phyloP scores from a whole-genome alignment of 2,888 invertebrate species.

The Schizotus pectinicornis region DNA sequence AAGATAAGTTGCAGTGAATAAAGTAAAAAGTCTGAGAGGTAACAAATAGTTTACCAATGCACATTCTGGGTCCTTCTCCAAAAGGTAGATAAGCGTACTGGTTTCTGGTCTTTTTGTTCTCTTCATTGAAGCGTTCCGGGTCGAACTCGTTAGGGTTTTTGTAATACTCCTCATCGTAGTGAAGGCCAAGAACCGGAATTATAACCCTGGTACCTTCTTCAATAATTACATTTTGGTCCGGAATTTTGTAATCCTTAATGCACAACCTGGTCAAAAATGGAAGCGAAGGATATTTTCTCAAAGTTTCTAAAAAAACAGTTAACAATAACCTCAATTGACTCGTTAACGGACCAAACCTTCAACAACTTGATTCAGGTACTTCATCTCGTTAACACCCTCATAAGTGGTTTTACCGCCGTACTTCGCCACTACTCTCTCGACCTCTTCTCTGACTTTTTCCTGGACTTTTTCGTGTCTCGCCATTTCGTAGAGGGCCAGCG shows the following conservation, averaged over 20 bases:
- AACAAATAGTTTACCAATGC: conserved; percentile 35
- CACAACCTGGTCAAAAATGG: conserved; percentile 33
- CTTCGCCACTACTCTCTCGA: conserved; percentile 29
- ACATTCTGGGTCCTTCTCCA: conserved; percentile 44
- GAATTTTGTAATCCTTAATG: conserved; percentile 38
- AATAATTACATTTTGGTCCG: conserved; percentile 34
- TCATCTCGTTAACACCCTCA: conserved; percentile 35
- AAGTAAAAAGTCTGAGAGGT: neutral
- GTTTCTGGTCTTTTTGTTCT: conserved; percentile 30
- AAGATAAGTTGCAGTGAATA: neutral
- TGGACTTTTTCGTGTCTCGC: conserved; percentile 31
- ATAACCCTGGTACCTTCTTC: conserved; percentile 38
- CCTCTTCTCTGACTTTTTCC: conserved; percentile 32
- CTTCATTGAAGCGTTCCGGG: conserved; percentile 40
- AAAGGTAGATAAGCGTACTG: conserved; percentile 38
- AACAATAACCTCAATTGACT: neutral
- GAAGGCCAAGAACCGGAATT: conserved; percentile 35
- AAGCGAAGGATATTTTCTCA: conserved; percentile 39
- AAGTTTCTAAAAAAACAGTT: conserved; percentile 33
- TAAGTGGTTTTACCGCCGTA: conserved; percentile 33
- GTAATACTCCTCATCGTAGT: conserved; percentile 40
- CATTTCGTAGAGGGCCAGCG: conserved; percentile 34
- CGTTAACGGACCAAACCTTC: conserved; percentile 29
- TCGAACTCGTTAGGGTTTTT: conserved; percentile 41
- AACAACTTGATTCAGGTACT: conserved; percentile 34